Evolutionary conservation across 2,797 vertebrate genomes (phyloP).

Genomic region (Craterocephalus amniculus): DNA sequence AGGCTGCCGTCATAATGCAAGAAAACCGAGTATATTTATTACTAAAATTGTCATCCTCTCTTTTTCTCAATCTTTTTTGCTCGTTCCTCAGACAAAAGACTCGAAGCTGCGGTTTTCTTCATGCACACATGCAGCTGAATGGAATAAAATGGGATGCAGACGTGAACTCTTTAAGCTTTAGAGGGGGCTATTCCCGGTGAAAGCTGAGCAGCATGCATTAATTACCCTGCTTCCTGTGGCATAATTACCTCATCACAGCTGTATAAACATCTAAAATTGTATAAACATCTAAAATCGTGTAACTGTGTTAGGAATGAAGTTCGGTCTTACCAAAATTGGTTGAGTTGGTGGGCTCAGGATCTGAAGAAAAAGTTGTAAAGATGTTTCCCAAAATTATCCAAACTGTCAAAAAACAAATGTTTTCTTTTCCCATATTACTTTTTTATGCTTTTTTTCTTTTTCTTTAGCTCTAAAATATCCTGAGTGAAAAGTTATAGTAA

Average conservation of each 20-base stretch:
- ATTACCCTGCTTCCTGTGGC: conserved; percentile 29
- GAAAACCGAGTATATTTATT: neutral
- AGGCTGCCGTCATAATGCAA: neutral
- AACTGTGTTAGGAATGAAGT: neutral
- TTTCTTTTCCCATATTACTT: conserved; percentile 81
- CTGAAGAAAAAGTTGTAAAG: conserved; percentile 69
- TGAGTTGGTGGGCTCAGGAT: conserved; percentile 48
- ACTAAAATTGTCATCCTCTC: neutral
- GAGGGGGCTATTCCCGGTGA: conserved; percentile 62
- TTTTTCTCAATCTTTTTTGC: neutral
- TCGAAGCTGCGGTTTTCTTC: conserved; percentile 17
- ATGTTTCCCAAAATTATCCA: conserved; percentile 77
- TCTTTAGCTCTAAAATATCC: conserved; percentile 5
- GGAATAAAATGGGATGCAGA: conserved; percentile 45
- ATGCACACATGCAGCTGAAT: conserved; percentile 47
- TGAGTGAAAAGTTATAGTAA: conserved; percentile 9
- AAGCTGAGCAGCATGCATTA: conserved; percentile 1
- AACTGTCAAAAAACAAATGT: conserved; percentile 64
- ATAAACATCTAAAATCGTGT: neutral
- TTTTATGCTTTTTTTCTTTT: conserved; percentile 16
- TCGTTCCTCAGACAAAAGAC: conserved; percentile 47
- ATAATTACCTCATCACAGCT: conserved; percentile 1
- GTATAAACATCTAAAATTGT: neutral
- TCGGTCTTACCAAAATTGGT: conserved; percentile 72
- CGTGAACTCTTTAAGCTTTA: conserved; percentile 7